phyloP scores from a whole-genome alignment of 2,888 invertebrate species.

The Netelia virgata region DNA sequence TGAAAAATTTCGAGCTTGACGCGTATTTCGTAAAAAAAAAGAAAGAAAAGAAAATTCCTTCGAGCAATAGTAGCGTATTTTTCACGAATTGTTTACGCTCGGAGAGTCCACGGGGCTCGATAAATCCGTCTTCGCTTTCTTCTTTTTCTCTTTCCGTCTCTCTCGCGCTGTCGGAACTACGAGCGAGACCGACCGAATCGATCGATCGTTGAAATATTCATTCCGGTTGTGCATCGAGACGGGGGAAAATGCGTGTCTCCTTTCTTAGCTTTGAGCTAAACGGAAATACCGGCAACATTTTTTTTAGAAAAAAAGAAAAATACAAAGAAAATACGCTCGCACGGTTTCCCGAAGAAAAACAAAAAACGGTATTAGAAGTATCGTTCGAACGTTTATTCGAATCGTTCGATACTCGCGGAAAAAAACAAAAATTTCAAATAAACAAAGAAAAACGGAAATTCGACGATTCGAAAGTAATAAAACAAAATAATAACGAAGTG shows the following conservation, averaged over 20 bases:
- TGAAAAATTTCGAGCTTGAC: too few species aligned
- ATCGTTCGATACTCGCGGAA: not conserved
- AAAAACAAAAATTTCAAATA: conserved; percentile 44
- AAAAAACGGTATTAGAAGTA: conserved; percentile 9
- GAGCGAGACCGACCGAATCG: conserved; percentile 71
- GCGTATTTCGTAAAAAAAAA: too few species aligned
- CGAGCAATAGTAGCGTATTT: not conserved
- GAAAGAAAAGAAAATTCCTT: not conserved
- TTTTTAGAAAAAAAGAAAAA: conserved; percentile 8
- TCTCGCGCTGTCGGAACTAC: conserved; percentile 6
- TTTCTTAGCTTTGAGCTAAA: conserved; percentile 16
- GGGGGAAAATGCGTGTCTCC: conserved; percentile 35
- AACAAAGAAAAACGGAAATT: conserved; percentile 23
- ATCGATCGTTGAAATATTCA: conserved; percentile 80
- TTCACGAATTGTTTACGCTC: too few species aligned
- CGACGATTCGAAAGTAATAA: not conserved
- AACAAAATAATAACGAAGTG: too few species aligned
- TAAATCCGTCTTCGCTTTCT: not conserved
- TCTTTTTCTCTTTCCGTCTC: conserved; percentile 33
- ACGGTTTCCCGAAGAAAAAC: not conserved
- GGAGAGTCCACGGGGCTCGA: not conserved
- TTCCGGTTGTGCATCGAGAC: conserved; percentile 64
- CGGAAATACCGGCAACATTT: conserved; percentile 12
- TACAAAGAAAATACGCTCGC: not conserved
- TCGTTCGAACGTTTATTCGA: too few species aligned